phyloP scores from a whole-genome alignment of 92 coral and sea anemone genomes.

The Parazoanthus atlanticus region DNA sequence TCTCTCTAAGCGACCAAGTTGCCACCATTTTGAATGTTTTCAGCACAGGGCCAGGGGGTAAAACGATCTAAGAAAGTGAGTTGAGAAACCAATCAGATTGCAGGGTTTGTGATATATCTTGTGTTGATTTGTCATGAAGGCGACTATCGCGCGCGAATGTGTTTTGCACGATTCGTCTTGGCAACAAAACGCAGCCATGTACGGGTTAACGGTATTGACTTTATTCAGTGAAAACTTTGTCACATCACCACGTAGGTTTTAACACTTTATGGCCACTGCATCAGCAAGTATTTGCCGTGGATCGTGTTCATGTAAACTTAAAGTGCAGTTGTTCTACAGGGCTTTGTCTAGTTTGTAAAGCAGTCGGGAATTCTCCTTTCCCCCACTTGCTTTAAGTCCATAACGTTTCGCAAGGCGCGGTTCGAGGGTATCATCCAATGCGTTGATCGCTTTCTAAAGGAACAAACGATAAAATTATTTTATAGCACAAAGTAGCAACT shows the following conservation, averaged over 20 bases:
- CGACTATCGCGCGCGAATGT: too few species aligned
- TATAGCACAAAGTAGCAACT: too few species aligned
- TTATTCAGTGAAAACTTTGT: background rate
- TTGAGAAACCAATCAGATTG: too few species aligned
- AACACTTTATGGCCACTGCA: too few species aligned
- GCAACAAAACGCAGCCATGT: background rate
- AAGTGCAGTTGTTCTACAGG: background rate
- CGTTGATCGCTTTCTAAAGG: background rate
- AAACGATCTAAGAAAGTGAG: too few species aligned
- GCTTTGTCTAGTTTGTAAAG: background rate
- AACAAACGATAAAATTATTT: background rate
- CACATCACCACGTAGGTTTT: background rate
- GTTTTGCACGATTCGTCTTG: too few species aligned
- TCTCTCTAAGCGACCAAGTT: too few species aligned
- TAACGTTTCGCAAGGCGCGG: background rate
- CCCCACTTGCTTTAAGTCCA: background rate
- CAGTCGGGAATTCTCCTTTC: background rate
- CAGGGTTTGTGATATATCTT: too few species aligned
- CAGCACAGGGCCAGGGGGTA: too few species aligned
- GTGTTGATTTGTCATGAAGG: too few species aligned
- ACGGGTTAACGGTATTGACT: background rate
- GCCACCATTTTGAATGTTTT: too few species aligned
- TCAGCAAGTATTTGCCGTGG: background rate
- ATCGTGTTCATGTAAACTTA: background rate
- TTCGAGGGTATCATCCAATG: background rate